A percentile compares a stretch with the other conserved stretches of the same genome.
These are phyloP conservation scores for Amphipyra tragopoginis DNA, from an alignment of 2,888 invertebrate species.

Conservation along the genomic window DNA sequence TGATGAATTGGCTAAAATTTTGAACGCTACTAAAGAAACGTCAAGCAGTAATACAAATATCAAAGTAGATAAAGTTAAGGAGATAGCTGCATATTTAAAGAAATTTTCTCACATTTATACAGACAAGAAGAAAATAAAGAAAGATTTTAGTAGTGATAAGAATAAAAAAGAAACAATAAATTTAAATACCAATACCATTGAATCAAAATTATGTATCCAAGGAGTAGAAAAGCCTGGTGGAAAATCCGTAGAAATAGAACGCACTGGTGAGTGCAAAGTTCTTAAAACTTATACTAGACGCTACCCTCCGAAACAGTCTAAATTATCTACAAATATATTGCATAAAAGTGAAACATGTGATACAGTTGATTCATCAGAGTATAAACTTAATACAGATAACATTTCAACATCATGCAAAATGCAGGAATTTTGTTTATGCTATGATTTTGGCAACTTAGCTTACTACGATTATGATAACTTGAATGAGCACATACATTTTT, in stretches of 20 bases:
- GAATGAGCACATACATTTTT: constrained; percentile 81
- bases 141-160: constrained; percentile 15
- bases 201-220: constrained; percentile 76
- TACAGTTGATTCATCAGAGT: constrained; percentile 9
- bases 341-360: constrained; percentile 25
- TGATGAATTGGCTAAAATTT: constrained; percentile 32
- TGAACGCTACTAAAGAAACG: constrained; percentile 36
- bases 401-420: constrained; percentile 23
- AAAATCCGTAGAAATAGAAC: constrained; percentile 21
- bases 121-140: constrained; percentile 45
- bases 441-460: constrained; percentile 77
- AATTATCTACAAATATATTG: constrained; percentile 17
- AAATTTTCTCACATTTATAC: constrained; percentile 54
- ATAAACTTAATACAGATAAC: constrained; percentile 37
- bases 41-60: constrained; percentile 33
- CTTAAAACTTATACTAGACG: constrained; percentile 70
- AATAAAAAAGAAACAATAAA: constrained; percentile 36
- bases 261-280: constrained; percentile 29
- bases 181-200: constrained; percentile 50
- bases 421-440: constrained; percentile 75
- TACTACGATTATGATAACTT: constrained; percentile 65
- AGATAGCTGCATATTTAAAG: constrained; percentile 65
- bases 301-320: constrained; percentile 44
- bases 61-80: constrained; percentile 58
- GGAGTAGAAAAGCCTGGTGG: constrained; percentile 84